Evolutionary conservation across 2,888 invertebrate genomes (phyloP).

Genomic region (Rapana venosa): DNA sequence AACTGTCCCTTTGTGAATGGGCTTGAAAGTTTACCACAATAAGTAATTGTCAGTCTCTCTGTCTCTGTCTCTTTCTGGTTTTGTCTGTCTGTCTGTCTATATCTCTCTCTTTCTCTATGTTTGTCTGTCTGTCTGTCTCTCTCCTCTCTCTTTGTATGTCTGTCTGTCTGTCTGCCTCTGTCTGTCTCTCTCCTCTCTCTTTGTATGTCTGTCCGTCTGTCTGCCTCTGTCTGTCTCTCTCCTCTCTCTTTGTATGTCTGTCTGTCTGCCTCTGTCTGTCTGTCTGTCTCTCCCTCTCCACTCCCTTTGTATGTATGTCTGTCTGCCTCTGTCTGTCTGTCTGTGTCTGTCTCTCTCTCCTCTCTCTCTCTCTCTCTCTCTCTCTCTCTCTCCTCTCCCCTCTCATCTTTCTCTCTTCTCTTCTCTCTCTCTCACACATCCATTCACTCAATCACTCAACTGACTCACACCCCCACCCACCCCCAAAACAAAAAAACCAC

Average conservation of each 20-base stretch:
- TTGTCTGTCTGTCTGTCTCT: neutral
- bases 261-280: neutral
- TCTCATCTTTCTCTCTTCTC: no score
- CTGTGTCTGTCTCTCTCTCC: neutral
- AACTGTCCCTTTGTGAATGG: no score
- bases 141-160: no score
- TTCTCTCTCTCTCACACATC: no score
- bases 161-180: no score
- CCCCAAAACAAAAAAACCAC: no score
- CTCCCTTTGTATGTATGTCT: neutral
- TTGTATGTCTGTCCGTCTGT: neutral
- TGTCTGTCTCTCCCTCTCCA: neutral
- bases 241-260: neutral
- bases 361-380: no score
- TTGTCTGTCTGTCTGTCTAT: neutral
- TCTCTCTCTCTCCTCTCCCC: no score
- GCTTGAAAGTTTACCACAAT: no score
- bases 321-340: neutral
- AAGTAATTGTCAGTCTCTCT: neutral
- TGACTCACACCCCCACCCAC: no score
- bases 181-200: no score
- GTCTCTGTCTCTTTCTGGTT: neutral
- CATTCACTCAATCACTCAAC: no score
- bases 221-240: neutral
- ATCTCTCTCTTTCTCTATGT: neutral